Conservation (phyloP, 2,888 invertebrate species). For the Acleris holmiana region DNA sequence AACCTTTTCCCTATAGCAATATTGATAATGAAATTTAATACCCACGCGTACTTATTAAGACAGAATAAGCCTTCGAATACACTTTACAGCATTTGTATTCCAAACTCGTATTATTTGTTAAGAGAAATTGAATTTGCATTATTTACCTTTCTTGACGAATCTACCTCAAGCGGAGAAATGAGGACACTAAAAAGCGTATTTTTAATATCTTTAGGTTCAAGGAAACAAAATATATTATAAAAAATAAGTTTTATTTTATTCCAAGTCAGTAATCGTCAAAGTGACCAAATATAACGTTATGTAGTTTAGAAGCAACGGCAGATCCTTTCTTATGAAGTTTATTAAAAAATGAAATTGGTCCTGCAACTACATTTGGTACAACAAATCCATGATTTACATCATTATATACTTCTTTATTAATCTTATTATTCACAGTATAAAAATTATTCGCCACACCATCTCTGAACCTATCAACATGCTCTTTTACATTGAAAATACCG, state of each 20-base stretch:
- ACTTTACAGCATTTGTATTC: conserved; percentile 11
- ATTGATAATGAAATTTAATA: too few species aligned
- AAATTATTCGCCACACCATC: conserved; percentile 53
- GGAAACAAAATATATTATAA: not conserved
- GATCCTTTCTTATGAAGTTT: conserved; percentile 42
- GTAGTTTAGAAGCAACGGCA: conserved; percentile 37
- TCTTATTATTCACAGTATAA: conserved; percentile 50
- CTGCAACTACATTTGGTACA: conserved; percentile 38
- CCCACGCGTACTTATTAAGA: too few species aligned
- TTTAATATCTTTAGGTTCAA: not conserved
- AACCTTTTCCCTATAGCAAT: too few species aligned
- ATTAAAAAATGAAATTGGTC: conserved; percentile 42
- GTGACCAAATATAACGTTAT: conserved; percentile 39
- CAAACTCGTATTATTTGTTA: conserved; percentile 6
- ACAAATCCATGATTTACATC: conserved; percentile 28
- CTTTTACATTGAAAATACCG: conserved; percentile 48
- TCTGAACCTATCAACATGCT: conserved; percentile 51
- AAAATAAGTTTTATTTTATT: not conserved
- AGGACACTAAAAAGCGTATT: not conserved
- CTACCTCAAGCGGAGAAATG: not conserved
- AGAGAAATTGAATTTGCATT: conserved; percentile 22
- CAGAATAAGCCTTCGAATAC: too few species aligned
- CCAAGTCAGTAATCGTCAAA: conserved; percentile 2
- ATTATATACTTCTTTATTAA: conserved; percentile 45
- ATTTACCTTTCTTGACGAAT: conserved; percentile 15